Evolutionary conservation across 2,797 vertebrate genomes (phyloP).

Genomic region (Vespertilio murinus): DNA sequence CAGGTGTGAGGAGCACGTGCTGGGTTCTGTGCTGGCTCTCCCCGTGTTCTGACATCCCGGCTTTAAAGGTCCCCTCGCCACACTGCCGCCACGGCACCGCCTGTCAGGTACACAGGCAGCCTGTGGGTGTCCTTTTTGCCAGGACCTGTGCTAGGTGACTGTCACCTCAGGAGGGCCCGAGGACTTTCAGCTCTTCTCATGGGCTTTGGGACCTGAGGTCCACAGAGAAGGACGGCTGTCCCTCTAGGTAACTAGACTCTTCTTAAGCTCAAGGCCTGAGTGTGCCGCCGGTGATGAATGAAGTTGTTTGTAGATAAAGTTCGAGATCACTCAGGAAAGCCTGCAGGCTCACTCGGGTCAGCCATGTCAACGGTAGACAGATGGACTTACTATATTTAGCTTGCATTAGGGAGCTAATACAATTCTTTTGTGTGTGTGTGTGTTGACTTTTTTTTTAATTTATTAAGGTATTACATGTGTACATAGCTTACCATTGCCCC

Average conservation of each 20-base stretch:
- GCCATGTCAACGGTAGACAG: not conserved
- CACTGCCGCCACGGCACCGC: fast-evolving
- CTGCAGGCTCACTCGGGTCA: not conserved
- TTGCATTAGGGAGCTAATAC: conserved; percentile 10
- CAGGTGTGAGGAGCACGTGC: not conserved
- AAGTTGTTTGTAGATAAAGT: conserved; percentile 51
- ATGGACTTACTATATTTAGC: conserved; percentile 47
- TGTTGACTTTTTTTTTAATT: too few relatives aligned
- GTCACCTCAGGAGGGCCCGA: not conserved
- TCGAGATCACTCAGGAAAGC: conserved; percentile 45
- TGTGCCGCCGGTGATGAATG: not conserved
- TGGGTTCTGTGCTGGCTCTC: not conserved
- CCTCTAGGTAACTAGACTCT: not conserved
- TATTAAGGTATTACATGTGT: too few relatives aligned
- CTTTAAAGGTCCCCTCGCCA: not conserved
- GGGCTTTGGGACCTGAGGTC: not conserved
- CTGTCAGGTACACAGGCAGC: not conserved
- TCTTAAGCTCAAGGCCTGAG: not conserved
- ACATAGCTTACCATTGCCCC: too few relatives aligned
- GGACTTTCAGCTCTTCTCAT: not conserved
- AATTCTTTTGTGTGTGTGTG: too few relatives aligned
- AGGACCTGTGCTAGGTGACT: not conserved
- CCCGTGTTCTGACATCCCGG: not conserved
- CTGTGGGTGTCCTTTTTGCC: not conserved
- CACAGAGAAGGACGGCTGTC: not conserved